Base-by-base conservation (phyloP, 2,113 vertebrate genomes). In the Drymodes brunneopygia region DNA sequence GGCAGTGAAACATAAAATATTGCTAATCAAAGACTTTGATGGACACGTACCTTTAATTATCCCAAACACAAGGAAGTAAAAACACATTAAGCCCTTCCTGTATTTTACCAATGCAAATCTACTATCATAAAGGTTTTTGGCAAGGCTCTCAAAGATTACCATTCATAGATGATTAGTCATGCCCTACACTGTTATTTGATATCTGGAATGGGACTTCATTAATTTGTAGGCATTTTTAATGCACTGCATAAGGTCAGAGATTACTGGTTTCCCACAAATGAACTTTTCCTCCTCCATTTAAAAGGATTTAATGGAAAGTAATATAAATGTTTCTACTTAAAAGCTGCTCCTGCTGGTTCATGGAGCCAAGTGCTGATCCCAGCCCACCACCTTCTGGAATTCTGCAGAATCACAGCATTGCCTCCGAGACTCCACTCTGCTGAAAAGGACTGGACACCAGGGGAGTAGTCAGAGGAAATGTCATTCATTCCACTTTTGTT, bases 371-470 rank as follows among this genome's bases (percentile, higher is more conserved):
- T 35, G 25, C 38, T 85, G 57, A 91, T 96, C 69, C 60, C 61
- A 96, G 33, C 21, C 60, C 80, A 92, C 97, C 97, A 96, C 74
- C 97, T 97, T 54, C 85, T 91, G 97, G 96, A 94, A 71, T 21
- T 45, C 31, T 6, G 42, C 19, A 90, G 79, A 86, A 96, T 75
- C 75, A 83, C 96, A 94, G 29, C 7, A 35, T 20, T 3, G 28
- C 25, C 40, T n/a, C 15, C 14, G 29, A 66, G 18, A 12, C 5
- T 19, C 16, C 0, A 0, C 25, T 65, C 54, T 33, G 22, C n/a
- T 24, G 42, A 28, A 42, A 53, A 58, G 62, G 7, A 8, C n/a
- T 54, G 51, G 17, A 81, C 25, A 13, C 7, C 3, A 10, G 11
- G 2, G 22, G 3, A 81, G 25, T 4, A 16, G 28, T 50, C 36